These are phyloP conservation scores for Papilio xuthus DNA, from an alignment of 1,140 invertebrate species.

Conservation along the genomic window DNA sequence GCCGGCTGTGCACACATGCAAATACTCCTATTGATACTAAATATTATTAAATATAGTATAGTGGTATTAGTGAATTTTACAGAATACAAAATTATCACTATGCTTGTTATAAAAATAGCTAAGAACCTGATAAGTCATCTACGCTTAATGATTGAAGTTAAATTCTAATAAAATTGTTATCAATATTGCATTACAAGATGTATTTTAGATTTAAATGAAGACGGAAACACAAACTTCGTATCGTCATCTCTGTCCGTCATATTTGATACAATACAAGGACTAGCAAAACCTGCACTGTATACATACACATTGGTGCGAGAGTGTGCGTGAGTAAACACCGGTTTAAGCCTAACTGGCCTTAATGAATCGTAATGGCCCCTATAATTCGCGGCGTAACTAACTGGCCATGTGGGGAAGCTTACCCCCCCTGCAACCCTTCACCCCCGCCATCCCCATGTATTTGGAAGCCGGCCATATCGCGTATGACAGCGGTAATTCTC, in stretches of 20 bases:
- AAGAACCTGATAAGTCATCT: background rate
- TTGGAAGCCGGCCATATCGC: conserved; percentile 79
- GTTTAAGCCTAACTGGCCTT: conserved; percentile 82
- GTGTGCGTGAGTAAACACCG: conserved; percentile 80
- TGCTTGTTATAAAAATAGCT: background rate
- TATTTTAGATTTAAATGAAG: conserved; percentile 56
- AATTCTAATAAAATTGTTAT: background rate
- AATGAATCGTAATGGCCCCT: conserved; percentile 83
- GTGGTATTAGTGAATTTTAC: background rate
- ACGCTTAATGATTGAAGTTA: background rate
- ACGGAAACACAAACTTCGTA: conserved; percentile 58
- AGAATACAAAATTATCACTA: background rate
- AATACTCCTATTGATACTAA: conserved; percentile 38
- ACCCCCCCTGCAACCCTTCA: conserved; percentile 49
- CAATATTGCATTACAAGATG: background rate
- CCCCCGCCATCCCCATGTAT: conserved; percentile 54
- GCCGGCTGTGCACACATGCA: conserved; percentile 59
- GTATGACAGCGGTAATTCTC: conserved; percentile 75
- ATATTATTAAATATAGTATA: conserved; percentile 16
- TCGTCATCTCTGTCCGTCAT: conserved; percentile 53
- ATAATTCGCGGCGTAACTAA: conserved; percentile 83
- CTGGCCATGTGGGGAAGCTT: conserved; percentile 77
- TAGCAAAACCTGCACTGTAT: conserved; percentile 55
- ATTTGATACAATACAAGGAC: conserved; percentile 63
- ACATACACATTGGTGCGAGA: conserved; percentile 45